Evolutionary conservation across 2,888 invertebrate species (phyloP), one percentile per base, ranked within the genome.

Genomic region (Eupithecia exiguata): DNA sequence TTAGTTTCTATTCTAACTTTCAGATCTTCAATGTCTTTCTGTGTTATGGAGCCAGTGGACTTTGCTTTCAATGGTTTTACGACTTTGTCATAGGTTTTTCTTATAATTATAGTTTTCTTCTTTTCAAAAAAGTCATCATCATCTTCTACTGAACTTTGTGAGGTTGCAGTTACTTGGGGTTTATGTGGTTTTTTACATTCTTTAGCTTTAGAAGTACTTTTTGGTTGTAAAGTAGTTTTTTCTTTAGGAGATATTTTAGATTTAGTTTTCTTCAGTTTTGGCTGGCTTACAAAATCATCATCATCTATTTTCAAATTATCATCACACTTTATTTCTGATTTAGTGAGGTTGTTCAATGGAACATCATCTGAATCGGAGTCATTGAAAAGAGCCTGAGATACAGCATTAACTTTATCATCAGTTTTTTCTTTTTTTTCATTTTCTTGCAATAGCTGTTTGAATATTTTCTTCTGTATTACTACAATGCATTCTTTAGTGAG

Each of bases 11-110:
- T 94, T 71, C 91, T 87, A 1, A 85, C 85, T 82, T 87, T 92
- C 3, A 95, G 74, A 7, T 89, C 88, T 35, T 94, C 91, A 25
- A 95, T 89, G 75, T 95, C 94, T 78, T 83, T 90, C 71, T 90
- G 89, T 5, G 93, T 91, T 71, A 94, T 91, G 0, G 94, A 94
- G 0, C 94, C 94, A 1, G 94, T 94, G 0, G 94, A 93, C 77
- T 91, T 94, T 0, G 92, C 90, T 87, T 90, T 93, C 1, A 74
- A 71, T 0, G 89, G 92, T 76, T 90, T 90, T 0, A 70, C 68
- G 7, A 90, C 82, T 88, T 94, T 94, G 12, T 91, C 86, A 80
- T 93, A 93, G 12, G 86, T 81, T 80, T 91, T 94, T 69, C 85
- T 85, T 21, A 93, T 83, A 1, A 94, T 62, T 69, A 94, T 94